Percentiles rank a stretch among this genome's conserved stretches.
These are phyloP conservation scores for Peromyscus eremicus DNA, from an alignment of 2,797 vertebrate species.

Conservation along the genomic window DNA sequence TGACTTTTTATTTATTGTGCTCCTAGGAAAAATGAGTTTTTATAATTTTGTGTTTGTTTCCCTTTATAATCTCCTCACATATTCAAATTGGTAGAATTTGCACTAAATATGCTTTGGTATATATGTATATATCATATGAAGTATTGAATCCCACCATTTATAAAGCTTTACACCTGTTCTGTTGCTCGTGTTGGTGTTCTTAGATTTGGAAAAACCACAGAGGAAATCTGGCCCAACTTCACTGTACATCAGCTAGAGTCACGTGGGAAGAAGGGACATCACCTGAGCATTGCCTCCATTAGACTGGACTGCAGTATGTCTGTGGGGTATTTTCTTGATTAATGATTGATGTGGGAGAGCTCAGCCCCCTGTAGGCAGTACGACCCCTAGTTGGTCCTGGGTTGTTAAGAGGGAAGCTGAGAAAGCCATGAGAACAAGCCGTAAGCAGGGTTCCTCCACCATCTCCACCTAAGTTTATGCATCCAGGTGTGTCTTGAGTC, in stretches of 20 bases:
- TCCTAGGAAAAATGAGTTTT: slow-evolving; percentile 22
- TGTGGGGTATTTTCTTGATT: not conserved
- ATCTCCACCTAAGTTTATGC: not conserved
- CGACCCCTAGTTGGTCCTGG: not conserved
- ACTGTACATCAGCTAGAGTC: not conserved
- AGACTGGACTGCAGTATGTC: not conserved
- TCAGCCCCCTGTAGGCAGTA: not conserved
- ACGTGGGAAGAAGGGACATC: not conserved
- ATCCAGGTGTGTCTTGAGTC: not conserved
- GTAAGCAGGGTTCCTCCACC: not conserved
- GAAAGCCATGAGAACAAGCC: no score
- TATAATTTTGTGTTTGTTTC: slow-evolving; percentile 11
- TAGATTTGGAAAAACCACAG: not conserved
- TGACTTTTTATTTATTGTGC: slow-evolving; percentile 34
- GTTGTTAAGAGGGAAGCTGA: not conserved
- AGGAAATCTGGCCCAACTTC: not conserved
- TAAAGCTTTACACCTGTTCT: not conserved
- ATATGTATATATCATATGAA: not conserved
- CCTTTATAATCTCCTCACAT: not conserved
- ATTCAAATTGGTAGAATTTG: not conserved
- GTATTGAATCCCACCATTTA: not conserved
- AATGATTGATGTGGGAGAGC: not conserved
- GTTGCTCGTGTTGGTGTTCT: not conserved
- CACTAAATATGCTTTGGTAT: not conserved
- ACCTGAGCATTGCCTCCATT: not conserved